Evolutionary conservation across 2,113 vertebrate genomes (phyloP).

Genomic region (Coptodon bakossiorum): DNA sequence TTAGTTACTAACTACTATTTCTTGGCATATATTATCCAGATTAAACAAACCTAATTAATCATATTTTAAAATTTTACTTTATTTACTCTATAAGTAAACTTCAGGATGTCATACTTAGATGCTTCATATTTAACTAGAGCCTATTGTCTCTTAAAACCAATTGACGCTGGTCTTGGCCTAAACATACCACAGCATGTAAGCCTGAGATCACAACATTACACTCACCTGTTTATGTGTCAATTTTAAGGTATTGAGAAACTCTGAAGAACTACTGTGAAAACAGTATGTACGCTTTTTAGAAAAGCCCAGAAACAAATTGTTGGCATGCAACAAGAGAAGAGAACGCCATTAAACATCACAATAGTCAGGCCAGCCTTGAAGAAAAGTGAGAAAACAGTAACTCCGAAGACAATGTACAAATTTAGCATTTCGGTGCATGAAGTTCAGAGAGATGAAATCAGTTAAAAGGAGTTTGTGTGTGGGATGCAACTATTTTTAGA

Average conservation of each 20-base stretch:
- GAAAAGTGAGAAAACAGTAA: neutral
- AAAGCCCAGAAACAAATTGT: neutral
- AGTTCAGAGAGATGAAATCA: neutral
- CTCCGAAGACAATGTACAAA: neutral
- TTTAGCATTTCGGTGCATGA: neutral
- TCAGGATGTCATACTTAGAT: neutral
- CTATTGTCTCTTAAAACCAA: neutral
- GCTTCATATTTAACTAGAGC: neutral
- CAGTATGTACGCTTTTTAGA: neutral
- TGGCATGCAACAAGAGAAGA: neutral
- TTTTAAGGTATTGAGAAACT: neutral
- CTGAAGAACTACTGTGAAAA: neutral
- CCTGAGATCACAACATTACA: neutral
- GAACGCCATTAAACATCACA: neutral
- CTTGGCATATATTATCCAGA: neutral
- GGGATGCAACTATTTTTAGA: conserved; percentile 27
- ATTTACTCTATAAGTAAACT: neutral
- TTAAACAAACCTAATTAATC: neutral
- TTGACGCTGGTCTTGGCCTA: neutral
- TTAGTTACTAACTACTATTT: neutral
- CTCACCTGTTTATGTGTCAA: neutral
- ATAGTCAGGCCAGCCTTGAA: neutral
- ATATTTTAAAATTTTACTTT: neutral
- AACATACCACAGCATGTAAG: neutral
- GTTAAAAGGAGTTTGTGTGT: neutral